Base-by-base conservation (phyloP, 2,797 vertebrate genomes). In the Knipowitschia caucasica region DNA sequence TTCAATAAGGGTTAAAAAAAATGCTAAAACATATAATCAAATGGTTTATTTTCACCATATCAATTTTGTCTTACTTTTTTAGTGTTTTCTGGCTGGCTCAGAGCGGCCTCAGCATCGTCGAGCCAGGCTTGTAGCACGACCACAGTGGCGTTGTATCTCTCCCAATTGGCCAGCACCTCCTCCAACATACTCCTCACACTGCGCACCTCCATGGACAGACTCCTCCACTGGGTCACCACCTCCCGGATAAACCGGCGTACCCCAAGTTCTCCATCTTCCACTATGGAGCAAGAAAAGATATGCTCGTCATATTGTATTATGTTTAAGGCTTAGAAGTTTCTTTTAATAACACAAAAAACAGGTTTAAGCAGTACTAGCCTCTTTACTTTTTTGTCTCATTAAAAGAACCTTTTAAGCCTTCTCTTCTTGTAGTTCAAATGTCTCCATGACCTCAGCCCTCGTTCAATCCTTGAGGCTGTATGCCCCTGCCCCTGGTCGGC, bases 131-230 rank as follows among this genome's bases (percentile, higher is more conserved):
- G 95, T 33, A 98, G 84, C 60, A 87, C 89, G 46, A 90, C 89
- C 67, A 98, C 95, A 0, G 90, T 92, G 65, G 83, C 88, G 70
- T 75, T 88, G 4, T 97, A 96, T 57, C 91, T 89, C 67, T 95
- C 92, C 95, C 95, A 98, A 72, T 96, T 96, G 36, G 91, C 83
- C 43, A 96, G 83, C 31, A 98, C 95, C 78, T 98, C 95, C 71
- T 98, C 94, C 70, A 98, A 82, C 95, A 98, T 98, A 83, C 94
- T 96, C 66, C 91, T 87, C 53, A 97, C 94, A 2, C 95, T 97
- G 65, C 94, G 90, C 30, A 97, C 92, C 39, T 98, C 95, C 76
- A 98, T 93, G 0, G 94, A 95, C 31, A 98, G 88, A 59, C 95
- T 95, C 70, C 91, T 88, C 95, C 95, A 97, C 78, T 97, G 95